Evolutionary conservation across 2,113 vertebrate species (phyloP).

Genomic region (Ginglymostoma cirratum): DNA sequence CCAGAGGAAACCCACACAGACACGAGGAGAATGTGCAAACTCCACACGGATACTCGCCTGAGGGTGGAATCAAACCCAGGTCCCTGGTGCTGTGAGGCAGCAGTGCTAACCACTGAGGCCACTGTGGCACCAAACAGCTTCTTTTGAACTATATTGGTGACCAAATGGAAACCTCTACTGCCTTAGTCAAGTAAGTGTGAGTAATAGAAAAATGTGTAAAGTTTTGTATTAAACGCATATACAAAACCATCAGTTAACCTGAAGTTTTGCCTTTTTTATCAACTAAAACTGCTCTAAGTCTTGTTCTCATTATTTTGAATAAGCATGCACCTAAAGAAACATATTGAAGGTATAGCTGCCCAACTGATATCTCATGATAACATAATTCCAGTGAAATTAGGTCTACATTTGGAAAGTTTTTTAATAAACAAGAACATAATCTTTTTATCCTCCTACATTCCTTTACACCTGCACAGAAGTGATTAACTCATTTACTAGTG

Average conservation of each 20-base stretch:
- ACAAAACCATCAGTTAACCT: not conserved
- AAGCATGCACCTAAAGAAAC: not conserved
- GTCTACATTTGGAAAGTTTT: constrained; percentile 28
- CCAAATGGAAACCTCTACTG: not conserved
- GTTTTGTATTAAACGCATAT: not conserved
- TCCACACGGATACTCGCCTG: too few species aligned
- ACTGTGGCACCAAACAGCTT: not conserved
- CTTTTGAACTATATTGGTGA: not conserved
- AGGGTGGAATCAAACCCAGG: too few species aligned
- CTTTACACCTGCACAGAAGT: not conserved
- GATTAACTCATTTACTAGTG: not conserved
- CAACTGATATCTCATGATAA: constrained; percentile 26
- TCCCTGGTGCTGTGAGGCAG: too few species aligned
- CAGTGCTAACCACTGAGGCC: too few species aligned
- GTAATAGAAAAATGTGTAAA: not conserved
- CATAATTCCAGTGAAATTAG: constrained; percentile 13
- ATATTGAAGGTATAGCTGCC: constrained; percentile 6
- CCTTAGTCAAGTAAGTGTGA: not conserved
- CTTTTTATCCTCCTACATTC: constrained; percentile 3
- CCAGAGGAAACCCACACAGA: too few species aligned
- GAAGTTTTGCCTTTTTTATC: not conserved
- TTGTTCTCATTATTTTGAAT: constrained; percentile 22
- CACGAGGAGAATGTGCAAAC: too few species aligned
- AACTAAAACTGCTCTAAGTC: not conserved
- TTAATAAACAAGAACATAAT: constrained; percentile 6